These are phyloP conservation scores for Atlantisia rogersi DNA, from an alignment of 2,113 vertebrate species.

Conservation along the genomic window DNA sequence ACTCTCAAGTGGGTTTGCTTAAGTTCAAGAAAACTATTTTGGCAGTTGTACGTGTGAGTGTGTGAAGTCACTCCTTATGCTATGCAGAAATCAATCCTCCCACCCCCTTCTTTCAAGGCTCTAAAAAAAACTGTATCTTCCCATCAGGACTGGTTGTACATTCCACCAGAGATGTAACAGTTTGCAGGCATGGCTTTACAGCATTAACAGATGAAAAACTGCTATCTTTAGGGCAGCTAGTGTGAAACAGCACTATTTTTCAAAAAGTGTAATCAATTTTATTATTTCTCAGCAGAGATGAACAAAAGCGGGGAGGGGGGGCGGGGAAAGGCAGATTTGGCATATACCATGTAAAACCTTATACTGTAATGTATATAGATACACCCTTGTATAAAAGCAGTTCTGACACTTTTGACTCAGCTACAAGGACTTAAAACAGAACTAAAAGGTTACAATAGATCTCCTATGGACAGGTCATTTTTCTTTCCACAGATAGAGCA, in stretches of 20 bases:
- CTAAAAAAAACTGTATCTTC: background rate
- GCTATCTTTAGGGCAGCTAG: slow-evolving; percentile 15
- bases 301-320: background rate
- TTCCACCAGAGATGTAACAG: background rate
- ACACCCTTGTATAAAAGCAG: background rate
- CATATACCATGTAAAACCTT: background rate
- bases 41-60: background rate
- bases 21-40: slow-evolving; percentile 12
- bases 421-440: background rate
- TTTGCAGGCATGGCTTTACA: background rate
- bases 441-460: background rate
- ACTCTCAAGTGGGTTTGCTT: background rate
- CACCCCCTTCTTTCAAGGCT: background rate
- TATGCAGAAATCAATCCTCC: background rate
- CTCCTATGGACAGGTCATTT: background rate
- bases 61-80: background rate
- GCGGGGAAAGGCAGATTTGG: background rate
- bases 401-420: background rate
- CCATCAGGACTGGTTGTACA: background rate
- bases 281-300: slow-evolving; percentile 11
- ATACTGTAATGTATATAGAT: background rate
- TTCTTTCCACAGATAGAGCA: background rate
- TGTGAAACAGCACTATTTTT: background rate
- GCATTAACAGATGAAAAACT: background rate
- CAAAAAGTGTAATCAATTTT: background rate